Percentiles rank a stretch among this genome's conserved stretches.
Conservation (phyloP, 2,113 vertebrate species). For the Chaetorhynchus papuensis region DNA sequence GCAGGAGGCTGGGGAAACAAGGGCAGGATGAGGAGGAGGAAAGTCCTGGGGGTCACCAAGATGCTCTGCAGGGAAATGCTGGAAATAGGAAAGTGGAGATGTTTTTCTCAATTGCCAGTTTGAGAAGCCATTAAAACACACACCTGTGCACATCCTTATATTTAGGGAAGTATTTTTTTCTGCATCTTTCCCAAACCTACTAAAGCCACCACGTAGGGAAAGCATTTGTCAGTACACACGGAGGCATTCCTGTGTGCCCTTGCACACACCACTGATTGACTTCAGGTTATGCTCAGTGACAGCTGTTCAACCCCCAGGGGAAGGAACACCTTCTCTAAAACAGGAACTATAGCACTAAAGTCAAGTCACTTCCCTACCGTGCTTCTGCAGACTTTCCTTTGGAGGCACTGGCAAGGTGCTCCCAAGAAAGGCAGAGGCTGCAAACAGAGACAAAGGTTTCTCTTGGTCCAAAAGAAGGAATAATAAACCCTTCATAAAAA, state of each 20-base stretch:
- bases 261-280: background rate
- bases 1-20: background rate
- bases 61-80: background rate
- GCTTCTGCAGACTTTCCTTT: background rate
- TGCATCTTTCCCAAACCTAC: background rate
- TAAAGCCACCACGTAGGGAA: background rate
- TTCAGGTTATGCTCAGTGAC: background rate
- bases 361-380: background rate
- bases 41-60: background rate
- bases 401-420: background rate
- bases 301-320: background rate
- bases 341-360: background rate
- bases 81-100: background rate
- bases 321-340: background rate
- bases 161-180: background rate
- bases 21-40: background rate
- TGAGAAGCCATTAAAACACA: background rate
- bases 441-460: background rate
- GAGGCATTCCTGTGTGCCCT: background rate
- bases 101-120: background rate
- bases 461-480: background rate
- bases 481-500: background rate
- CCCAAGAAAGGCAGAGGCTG: background rate
- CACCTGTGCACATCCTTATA: accelerated
- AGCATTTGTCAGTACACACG: accelerated